Percentiles rank a stretch among this genome's conserved stretches.
Evolutionary conservation across 2,888 invertebrate species (phyloP).

Genomic region (Polylopha cassiicola): DNA sequence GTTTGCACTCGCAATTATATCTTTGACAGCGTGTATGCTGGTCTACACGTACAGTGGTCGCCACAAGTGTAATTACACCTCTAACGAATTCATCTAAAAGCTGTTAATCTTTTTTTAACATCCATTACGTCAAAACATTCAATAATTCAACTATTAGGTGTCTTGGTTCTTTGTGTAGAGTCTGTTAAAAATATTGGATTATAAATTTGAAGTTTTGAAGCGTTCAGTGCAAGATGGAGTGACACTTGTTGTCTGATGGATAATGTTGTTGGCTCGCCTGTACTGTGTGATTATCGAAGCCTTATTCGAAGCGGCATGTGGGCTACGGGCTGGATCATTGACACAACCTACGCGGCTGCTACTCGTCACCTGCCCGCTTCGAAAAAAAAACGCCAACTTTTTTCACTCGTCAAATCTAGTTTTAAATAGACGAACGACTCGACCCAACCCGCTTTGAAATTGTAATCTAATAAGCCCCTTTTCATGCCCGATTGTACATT

Average conservation of each 20-base stretch:
- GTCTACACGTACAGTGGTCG: conserved; percentile 48
- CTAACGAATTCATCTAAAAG: conserved; percentile 12
- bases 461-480: conserved; percentile 25
- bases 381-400: conserved; percentile 52
- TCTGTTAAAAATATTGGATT: too few relatives aligned
- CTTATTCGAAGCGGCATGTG: conserved; percentile 74
- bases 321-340: conserved; percentile 74
- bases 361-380: conserved; percentile 68
- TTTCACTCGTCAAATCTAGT: conserved; percentile 58
- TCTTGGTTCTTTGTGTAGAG: too few relatives aligned
- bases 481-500: conserved; percentile 27
- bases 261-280: conserved; percentile 41
- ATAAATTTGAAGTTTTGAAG: too few relatives aligned
- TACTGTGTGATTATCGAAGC: conserved; percentile 69
- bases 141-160: too few relatives aligned
- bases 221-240: too few relatives aligned
- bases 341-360: conserved; percentile 70
- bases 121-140: too few relatives aligned
- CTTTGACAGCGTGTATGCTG: conserved; percentile 64
- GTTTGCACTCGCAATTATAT: conserved; percentile 69
- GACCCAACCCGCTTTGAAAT: conserved; percentile 20
- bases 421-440: conserved; percentile 44
- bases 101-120: too few relatives aligned
- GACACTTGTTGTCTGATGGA: too few relatives aligned
- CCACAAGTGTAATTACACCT: conserved; percentile 38